These are phyloP conservation scores for Callimico goeldii DNA, from an alignment of 2,797 vertebrate species.

Conservation along the genomic window DNA sequence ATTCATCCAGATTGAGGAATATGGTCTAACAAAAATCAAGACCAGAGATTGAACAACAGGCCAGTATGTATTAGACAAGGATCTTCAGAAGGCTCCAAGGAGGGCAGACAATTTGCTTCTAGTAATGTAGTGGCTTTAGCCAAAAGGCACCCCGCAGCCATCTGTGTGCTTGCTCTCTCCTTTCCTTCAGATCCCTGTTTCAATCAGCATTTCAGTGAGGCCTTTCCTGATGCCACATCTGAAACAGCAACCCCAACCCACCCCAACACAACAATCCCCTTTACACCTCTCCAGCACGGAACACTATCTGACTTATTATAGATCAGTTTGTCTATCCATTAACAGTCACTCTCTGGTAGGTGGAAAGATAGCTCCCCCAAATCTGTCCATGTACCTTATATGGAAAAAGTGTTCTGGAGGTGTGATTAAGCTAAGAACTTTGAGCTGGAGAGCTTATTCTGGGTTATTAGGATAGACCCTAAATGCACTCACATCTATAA, in stretches of 20 bases:
- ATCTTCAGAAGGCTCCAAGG: not conserved
- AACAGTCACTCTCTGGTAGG: not conserved
- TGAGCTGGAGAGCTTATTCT: not conserved
- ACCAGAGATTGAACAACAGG: not conserved
- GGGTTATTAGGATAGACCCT: not conserved
- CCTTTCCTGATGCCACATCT: not conserved
- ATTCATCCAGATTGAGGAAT: not conserved
- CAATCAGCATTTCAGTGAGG: not conserved
- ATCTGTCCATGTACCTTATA: not conserved
- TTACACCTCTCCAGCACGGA: not conserved
- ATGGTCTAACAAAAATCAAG: not conserved
- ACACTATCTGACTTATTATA: not conserved
- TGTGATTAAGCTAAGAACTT: not conserved
- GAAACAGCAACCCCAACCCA: not conserved
- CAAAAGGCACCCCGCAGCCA: not conserved
- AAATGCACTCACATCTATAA: not conserved
- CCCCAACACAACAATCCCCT: accelerated
- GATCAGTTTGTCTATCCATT: not conserved
- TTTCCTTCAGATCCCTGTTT: not conserved
- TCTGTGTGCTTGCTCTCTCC: not conserved
- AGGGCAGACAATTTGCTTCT: not conserved
- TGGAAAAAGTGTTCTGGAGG: not conserved
- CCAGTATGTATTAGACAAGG: not conserved
- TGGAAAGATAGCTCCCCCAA: not conserved
- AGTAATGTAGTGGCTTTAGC: not conserved